Conservation (phyloP, 2,888 invertebrate genomes). For the Fissipunctia ypsillon region DNA sequence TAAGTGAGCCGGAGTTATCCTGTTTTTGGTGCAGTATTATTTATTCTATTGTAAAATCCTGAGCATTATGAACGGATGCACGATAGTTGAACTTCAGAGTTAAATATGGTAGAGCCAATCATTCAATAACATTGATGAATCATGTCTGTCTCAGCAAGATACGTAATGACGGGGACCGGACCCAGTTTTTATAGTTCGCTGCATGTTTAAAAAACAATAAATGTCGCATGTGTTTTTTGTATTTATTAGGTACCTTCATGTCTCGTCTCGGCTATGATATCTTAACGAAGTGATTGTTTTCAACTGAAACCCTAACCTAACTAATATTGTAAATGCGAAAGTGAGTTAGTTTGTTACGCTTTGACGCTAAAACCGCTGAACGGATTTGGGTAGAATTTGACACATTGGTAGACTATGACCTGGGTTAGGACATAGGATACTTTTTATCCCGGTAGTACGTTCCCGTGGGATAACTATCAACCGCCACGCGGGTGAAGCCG, state of each 20-base stretch:
- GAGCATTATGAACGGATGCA: constrained; percentile 19
- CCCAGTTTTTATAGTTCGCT: constrained; percentile 49
- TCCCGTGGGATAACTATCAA: too few species aligned
- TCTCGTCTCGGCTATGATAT: not conserved
- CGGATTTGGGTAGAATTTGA: too few species aligned
- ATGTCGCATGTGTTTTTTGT: constrained; percentile 30
- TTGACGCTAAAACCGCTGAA: too few species aligned
- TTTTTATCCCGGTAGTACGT: too few species aligned
- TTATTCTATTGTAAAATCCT: constrained; percentile 16
- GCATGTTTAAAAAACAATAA: constrained; percentile 26
- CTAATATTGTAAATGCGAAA: too few species aligned
- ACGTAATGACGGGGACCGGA: constrained; percentile 46
- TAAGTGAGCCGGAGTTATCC: not conserved
- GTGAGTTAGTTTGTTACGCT: too few species aligned
- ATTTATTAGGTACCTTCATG: not conserved
- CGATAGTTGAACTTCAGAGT: constrained; percentile 38
- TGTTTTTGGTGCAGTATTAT: constrained; percentile 24
- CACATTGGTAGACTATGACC: too few species aligned
- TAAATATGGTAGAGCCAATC: constrained; percentile 49
- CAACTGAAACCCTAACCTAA: too few species aligned
- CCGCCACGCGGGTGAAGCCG: too few species aligned
- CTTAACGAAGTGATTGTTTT: not conserved
- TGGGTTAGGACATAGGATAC: too few species aligned
- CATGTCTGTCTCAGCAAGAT: constrained; percentile 51
- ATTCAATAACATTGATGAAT: constrained; percentile 61